Evolutionary conservation across 2,888 invertebrate species (phyloP), one percentile per base, ranked within the genome.

Genomic region (Dioctria rufipes): DNA sequence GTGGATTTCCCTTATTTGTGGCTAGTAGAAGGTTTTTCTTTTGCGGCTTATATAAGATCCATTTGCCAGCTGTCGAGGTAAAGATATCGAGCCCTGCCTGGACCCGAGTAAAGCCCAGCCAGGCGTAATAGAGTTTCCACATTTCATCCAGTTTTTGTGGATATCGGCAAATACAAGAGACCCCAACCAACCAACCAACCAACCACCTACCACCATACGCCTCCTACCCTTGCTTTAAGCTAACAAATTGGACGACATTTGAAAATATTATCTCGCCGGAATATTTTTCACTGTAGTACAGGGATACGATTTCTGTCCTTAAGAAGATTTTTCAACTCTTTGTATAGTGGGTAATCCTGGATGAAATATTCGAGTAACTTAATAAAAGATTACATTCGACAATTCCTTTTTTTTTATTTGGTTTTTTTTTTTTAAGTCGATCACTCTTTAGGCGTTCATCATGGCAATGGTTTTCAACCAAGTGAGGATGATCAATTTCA

Each of bases 61-160:
- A 75, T 75, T 75, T 75, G 75, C 75, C 75, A 75, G 61, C 75
- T 75, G 75, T 75, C 75, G 75, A 75, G 75, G 75, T 75, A 75
- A 75, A 75, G 75, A 75, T 75, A 75, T 75, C 75, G 75, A 75
- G 75, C 61, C 60, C 75, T 75, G 75, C 60, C 75, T 75, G 75
- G 75, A 61, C 75, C 61, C 75, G 46, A 75, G 60, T 75, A 75
- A 75, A 75, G 75, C 61, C 75, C 75, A 75, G 75, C 75, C 75
- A 75, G 75, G 75, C 75, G 75, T 75, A 60, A 61, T 75, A 75
- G 60, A 75, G 75, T 75, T 75, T 75, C 75, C 75, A 75, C 75
- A 75, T 75, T 75, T 75, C 75, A 75, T 75, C 75, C 75, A 75
- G 60, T 75, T 75, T 75, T 75, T 75, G 75, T 43, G 75, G 75